A percentile compares a stretch with the other conserved stretches of the same genome.
These are phyloP conservation scores for Loripinus fragilis DNA, from an alignment of 2,888 invertebrate genomes.

Conservation along the genomic window DNA sequence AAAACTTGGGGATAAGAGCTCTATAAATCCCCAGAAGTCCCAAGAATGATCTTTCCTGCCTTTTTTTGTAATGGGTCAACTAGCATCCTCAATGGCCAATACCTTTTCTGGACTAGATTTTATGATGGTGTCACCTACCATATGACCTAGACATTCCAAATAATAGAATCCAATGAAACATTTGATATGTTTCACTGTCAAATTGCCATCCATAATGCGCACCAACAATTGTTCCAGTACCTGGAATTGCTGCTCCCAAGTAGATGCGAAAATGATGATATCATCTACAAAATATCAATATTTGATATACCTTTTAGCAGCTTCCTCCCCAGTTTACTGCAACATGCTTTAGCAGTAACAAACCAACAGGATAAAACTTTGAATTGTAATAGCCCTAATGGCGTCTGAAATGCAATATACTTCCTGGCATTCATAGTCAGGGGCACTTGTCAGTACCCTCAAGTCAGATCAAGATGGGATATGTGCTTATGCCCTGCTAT, in stretches of 20 bases:
- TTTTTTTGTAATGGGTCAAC: conserved; percentile 18
- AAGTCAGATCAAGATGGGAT: conserved; percentile 43
- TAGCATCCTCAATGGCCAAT: conserved; percentile 16
- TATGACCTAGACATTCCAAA: conserved; percentile 35
- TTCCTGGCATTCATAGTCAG: conserved; percentile 1
- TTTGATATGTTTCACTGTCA: conserved; percentile 53
- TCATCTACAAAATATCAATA: conserved; percentile 55
- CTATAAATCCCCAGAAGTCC: conserved; percentile 23
- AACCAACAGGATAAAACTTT: conserved; percentile 22
- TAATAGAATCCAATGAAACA: conserved; percentile 24
- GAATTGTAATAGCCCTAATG: conserved; percentile 23
- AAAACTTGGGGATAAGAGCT: conserved; percentile 43
- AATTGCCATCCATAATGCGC: conserved; percentile 30
- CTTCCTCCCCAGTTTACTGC: conserved; percentile 47
- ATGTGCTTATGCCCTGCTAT: conserved; percentile 47
- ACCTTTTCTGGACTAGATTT: conserved; percentile 25
- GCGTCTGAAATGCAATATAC: conserved; percentile 18
- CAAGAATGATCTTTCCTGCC: conserved; percentile 18
- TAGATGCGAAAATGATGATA: conserved; percentile 39
- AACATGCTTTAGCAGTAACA: conserved; percentile 41
- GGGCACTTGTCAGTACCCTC: conserved; percentile 28
- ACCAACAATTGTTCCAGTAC: conserved; percentile 37
- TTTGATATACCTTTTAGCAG: conserved; percentile 35
- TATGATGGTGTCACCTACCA: conserved; percentile 29
- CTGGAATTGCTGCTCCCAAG: conserved; percentile 49